phyloP scores from a whole-genome alignment of 2,113 vertebrate genomes.

The Mandrillus leucophaeus region DNA sequence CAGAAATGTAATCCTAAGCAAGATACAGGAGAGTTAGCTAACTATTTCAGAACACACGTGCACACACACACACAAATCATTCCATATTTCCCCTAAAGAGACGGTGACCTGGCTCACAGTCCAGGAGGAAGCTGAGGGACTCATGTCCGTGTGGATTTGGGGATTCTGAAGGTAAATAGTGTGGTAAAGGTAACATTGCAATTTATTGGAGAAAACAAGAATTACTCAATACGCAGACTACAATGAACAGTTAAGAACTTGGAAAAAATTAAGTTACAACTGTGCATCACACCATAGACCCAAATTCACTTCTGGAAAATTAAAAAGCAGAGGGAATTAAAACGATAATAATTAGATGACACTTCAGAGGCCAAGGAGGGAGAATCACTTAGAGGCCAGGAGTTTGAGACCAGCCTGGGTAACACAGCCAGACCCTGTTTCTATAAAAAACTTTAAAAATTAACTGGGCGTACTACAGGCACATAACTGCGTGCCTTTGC shows the following conservation, averaged over 20 bases:
- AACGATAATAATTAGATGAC: not conserved
- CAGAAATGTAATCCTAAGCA: not conserved
- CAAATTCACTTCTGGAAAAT: not conserved
- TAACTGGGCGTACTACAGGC: no score
- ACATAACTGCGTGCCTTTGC: no score
- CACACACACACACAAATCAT: no score
- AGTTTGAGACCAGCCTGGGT: not conserved
- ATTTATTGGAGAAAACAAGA: not conserved
- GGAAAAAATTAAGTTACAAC: not conserved
- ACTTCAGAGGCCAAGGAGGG: not conserved
- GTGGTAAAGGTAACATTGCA: not conserved
- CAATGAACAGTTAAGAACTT: not conserved
- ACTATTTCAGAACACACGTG: not conserved
- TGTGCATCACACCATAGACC: not conserved
- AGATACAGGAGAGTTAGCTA: not conserved
- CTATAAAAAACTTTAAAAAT: no score
- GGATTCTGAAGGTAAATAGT: not conserved
- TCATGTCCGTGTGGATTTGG: not conserved
- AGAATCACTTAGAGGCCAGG: not conserved
- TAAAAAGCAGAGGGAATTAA: conserved; percentile 5
- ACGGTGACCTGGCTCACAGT: not conserved
- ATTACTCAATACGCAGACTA: not conserved
- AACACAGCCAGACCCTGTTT: no score
- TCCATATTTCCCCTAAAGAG: not conserved
- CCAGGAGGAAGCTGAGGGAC: not conserved